Percentiles rank a stretch among this genome's conserved stretches.
These are phyloP conservation scores for Gonioctena quinquepunctata DNA, from an alignment of 1,140 invertebrate species.

Conservation along the genomic window DNA sequence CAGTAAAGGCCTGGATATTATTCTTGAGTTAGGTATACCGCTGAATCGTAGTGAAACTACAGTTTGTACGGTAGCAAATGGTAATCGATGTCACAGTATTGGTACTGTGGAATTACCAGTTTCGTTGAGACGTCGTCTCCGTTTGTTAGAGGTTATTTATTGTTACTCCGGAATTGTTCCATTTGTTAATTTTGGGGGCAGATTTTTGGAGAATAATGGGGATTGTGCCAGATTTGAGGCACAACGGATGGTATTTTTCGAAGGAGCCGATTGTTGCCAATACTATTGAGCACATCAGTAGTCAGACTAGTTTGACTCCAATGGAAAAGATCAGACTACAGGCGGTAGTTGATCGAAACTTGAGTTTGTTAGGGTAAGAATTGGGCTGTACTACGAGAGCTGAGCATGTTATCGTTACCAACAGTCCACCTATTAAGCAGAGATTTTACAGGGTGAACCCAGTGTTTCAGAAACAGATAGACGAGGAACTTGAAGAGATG, in stretches of 20 bases:
- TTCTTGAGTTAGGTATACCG: background rate
- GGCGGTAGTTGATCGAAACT: background rate
- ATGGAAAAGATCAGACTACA: background rate
- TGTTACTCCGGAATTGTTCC: background rate
- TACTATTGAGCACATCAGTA: background rate
- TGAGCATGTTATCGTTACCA: constrained; percentile 42
- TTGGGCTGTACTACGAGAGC: constrained; percentile 34
- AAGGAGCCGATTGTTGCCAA: background rate
- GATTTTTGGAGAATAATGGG: constrained; percentile 20
- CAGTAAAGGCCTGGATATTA: background rate
- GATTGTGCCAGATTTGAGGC: background rate
- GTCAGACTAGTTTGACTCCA: background rate
- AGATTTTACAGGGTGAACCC: constrained; percentile 33
- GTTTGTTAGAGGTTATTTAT: background rate
- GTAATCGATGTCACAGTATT: background rate
- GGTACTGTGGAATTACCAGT: background rate
- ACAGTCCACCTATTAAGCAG: constrained; percentile 38
- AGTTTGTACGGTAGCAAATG: background rate
- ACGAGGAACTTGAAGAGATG: constrained; percentile 38
- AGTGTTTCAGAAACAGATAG: constrained; percentile 26
- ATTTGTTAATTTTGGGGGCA: constrained; percentile 13
- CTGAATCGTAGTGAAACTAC: background rate
- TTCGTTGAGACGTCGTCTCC: background rate
- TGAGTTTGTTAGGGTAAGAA: background rate
- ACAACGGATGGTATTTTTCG: constrained; percentile 14